Evolutionary conservation across 2,888 invertebrate species (phyloP).

Genomic region (Litoditis marina): DNA sequence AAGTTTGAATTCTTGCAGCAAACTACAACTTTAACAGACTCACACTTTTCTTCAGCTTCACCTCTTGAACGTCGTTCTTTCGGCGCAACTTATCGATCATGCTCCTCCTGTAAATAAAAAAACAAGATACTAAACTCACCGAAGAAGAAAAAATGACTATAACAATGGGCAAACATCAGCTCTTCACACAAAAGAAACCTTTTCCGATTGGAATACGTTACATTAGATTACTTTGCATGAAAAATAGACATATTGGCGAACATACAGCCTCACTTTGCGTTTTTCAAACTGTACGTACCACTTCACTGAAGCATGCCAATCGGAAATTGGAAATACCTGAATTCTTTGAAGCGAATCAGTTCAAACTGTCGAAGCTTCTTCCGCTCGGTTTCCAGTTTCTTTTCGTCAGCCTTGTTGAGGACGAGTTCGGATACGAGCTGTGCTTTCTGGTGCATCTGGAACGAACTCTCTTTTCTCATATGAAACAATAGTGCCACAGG

Average conservation of each 20-base stretch:
- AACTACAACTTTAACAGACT: no score
- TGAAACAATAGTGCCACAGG: no score
- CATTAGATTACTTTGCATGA: background rate
- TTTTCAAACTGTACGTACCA: background rate
- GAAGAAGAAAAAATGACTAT: no score
- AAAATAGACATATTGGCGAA: background rate
- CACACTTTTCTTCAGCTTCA: conserved; percentile 3
- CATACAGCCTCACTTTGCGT: background rate
- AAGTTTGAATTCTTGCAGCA: no score
- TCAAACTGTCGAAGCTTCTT: conserved; percentile 86
- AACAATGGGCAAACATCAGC: no score
- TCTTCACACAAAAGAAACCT: no score
- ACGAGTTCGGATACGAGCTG: conserved; percentile 88
- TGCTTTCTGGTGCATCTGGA: conserved; percentile 86
- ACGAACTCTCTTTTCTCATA: no score
- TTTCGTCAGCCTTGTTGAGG: conserved; percentile 76
- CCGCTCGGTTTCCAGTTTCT: conserved; percentile 87
- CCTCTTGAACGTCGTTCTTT: conserved; percentile 11
- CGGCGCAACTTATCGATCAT: conserved; percentile 19
- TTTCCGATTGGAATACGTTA: no score
- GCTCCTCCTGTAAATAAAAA: background rate
- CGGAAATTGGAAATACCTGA: conserved; percentile 23
- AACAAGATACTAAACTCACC: no score
- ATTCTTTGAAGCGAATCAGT: conserved; percentile 75
- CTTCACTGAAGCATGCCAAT: background rate